phyloP scores from a whole-genome alignment of 2,113 vertebrate genomes.

The Rhombomys opimus region DNA sequence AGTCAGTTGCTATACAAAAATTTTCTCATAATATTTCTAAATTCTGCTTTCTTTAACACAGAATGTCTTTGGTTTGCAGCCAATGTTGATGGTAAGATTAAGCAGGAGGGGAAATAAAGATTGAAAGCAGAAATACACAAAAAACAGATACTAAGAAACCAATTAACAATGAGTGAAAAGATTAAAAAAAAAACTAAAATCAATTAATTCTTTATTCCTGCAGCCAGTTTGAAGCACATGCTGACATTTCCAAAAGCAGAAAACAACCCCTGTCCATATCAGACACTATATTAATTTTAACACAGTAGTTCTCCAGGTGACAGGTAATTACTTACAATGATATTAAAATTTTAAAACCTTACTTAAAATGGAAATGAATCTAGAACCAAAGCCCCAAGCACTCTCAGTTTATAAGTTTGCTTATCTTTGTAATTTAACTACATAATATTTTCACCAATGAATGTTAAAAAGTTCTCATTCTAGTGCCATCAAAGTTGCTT shows the following conservation, averaged over 20 bases:
- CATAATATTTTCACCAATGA: slow-evolving; percentile 3
- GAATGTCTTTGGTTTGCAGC: not conserved
- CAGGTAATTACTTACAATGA: not conserved
- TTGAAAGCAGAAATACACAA: not conserved
- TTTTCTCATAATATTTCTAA: slow-evolving; percentile 46
- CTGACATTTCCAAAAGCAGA: not conserved
- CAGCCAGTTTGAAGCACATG: not conserved
- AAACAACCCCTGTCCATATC: not conserved
- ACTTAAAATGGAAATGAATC: slow-evolving; percentile 34
- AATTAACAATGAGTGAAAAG: not conserved
- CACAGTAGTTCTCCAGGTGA: not conserved
- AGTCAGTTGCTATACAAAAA: slow-evolving; percentile 37
- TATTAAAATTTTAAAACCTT: not conserved
- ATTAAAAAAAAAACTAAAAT: not conserved
- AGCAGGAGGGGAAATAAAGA: not conserved
- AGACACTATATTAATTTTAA: not conserved
- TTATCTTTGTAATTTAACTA: slow-evolving; percentile 44
- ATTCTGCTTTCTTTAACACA: not conserved
- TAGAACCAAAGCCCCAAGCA: not conserved
- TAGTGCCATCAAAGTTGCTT: not conserved
- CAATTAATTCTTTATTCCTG: slow-evolving; percentile 31
- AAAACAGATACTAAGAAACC: not conserved
- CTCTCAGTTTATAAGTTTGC: not conserved
- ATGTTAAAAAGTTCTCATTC: slow-evolving; percentile 1
- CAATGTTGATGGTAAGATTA: not conserved